Base-by-base conservation (phyloP, 2,113 vertebrate genomes). In the Catagonus wagneri region DNA sequence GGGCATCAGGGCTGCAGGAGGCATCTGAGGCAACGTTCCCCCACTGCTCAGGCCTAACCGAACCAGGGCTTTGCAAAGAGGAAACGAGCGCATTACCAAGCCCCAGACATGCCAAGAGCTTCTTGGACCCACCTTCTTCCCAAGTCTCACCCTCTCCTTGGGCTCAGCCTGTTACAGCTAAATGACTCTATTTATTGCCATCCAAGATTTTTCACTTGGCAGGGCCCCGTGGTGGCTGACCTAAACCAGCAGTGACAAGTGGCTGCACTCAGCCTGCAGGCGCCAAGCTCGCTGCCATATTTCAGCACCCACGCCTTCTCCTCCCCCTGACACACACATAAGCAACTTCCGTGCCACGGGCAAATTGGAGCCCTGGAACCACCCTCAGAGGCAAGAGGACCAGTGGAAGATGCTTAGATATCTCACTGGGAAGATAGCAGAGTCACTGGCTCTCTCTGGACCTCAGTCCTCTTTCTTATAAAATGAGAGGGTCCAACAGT, bases 241-340 rank as follows among this genome's bases (percentile, higher is more conserved):
- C 94, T 87, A 61, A 86, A 80, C 63, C 91, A 90, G n/a, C 75
- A 93, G 54, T 60, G 96, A 92, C 93, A 96, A 96, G 95, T 76
- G 88, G 76, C 94, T 79, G 54, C 54, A 16, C 36, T 90, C 84
- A 66, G 66, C n/a, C 44, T 19, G 34, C 50, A 56, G 36, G 72
- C 44, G 50, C 25, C 88, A 54, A 69, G 27, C 60, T 84, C 16
- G 3, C 75, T 39, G 96, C 88, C 71, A 83, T 60, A 36, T 88
- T 63, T 76, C 89, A 92, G 27, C 50, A 60, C 3, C 17, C 32
- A 7, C 1, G 19, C 0, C 34, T 44, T n/a, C 58, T 83, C 65
- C 52, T 36, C 69, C 22, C 60, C 61, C 11, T 54, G 44, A 44
- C 32, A n/a, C 20, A 71, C n/a, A 63, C 12, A n/a, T n/a, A 20